phyloP scores from a whole-genome alignment of 92 coral and sea anemone species.

The Phenganax stokvisi region DNA sequence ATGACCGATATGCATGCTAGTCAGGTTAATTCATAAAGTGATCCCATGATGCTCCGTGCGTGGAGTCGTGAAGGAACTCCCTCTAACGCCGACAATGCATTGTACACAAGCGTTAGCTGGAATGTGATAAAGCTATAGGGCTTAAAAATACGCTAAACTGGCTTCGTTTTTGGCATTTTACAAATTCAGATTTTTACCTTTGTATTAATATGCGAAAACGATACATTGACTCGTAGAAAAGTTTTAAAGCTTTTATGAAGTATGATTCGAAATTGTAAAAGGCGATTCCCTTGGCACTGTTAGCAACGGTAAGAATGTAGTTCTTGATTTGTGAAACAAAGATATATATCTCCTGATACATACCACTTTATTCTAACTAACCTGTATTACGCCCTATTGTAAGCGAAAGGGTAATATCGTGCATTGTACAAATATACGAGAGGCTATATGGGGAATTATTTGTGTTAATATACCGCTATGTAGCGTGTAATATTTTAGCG shows the following conservation, averaged over 20 bases:
- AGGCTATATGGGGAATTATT: constrained; percentile 12
- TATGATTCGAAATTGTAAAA: not conserved
- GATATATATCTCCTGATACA: not conserved
- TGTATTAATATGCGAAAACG: not conserved
- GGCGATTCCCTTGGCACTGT: constrained; percentile 8
- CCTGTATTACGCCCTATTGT: not conserved
- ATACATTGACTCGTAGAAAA: not conserved
- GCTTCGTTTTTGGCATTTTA: not conserved
- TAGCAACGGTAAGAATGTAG: constrained; percentile 1
- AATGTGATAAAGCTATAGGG: not conserved
- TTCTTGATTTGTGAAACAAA: not conserved
- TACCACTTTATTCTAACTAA: not conserved
- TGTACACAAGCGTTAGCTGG: not conserved
- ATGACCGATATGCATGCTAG: not conserved
- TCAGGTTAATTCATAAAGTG: constrained; percentile 27
- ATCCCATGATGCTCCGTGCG: constrained; percentile 18
- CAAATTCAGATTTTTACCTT: not conserved
- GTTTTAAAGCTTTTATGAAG: not conserved
- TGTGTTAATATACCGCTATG: not conserved
- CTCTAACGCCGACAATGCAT: constrained; percentile 12
- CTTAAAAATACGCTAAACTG: not conserved
- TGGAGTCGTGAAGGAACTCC: constrained; percentile 2
- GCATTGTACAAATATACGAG: constrained; percentile 5
- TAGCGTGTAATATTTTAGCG: not conserved
- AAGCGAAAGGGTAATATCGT: not conserved